phyloP scores from a whole-genome alignment of 1,140 invertebrate species.

The Ceratosolen fusciceps region DNA sequence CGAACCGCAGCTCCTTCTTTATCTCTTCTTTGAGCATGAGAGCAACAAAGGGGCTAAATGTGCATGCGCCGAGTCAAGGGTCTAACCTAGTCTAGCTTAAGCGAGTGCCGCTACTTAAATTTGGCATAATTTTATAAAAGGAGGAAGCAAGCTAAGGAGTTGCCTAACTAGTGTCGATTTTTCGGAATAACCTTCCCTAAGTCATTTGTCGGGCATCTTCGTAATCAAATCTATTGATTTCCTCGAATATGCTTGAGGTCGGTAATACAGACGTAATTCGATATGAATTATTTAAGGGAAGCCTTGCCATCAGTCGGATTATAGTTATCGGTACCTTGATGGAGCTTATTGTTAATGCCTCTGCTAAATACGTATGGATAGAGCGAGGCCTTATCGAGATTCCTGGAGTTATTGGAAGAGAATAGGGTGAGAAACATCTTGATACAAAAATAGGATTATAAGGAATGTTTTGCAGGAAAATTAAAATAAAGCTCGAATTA shows the following conservation, averaged over 20 bases:
- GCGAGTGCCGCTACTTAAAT: not conserved
- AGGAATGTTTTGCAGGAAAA: too few species aligned
- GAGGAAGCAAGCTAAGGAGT: slow-evolving; percentile 28
- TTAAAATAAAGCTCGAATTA: too few species aligned
- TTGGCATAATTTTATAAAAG: slow-evolving; percentile 37
- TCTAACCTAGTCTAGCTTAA: not conserved
- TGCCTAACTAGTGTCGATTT: slow-evolving; percentile 5
- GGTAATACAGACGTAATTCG: not conserved
- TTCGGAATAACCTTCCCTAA: not conserved
- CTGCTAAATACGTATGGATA: too few species aligned
- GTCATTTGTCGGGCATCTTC: not conserved
- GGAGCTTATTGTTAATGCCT: too few species aligned
- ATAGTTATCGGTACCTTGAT: too few species aligned
- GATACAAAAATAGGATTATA: too few species aligned
- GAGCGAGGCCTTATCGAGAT: too few species aligned
- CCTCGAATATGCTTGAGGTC: not conserved
- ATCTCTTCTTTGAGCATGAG: not conserved
- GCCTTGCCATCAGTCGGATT: too few species aligned
- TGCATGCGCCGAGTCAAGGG: not conserved
- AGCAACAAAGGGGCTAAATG: not conserved
- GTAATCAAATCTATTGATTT: not conserved
- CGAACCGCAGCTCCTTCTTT: not conserved
- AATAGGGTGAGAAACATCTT: too few species aligned
- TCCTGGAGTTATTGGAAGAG: too few species aligned
- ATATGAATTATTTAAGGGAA: not conserved